Evolutionary conservation across 1,140 invertebrate genomes (phyloP).

Genomic region (Pachypeltis micranthus): DNA sequence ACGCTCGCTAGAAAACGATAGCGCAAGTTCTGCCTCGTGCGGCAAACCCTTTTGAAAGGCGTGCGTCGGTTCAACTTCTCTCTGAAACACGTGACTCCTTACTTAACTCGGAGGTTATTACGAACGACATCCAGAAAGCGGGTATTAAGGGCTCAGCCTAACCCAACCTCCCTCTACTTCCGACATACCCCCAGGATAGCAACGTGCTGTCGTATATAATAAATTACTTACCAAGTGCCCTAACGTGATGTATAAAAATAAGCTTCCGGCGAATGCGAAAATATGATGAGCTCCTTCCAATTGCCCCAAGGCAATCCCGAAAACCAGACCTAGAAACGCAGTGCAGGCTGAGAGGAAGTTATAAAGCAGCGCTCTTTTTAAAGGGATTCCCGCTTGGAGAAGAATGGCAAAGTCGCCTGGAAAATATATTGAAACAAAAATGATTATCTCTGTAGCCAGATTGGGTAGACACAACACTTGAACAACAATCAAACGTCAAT

Average conservation of each 20-base stretch:
- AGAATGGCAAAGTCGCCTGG: constrained; percentile 68
- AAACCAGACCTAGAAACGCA: constrained; percentile 59
- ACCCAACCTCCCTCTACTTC: not conserved
- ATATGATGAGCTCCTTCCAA: constrained; percentile 57
- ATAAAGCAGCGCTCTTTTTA: constrained; percentile 55
- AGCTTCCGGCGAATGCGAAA: constrained; percentile 65
- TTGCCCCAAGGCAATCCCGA: constrained; percentile 59
- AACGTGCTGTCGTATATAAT: not conserved
- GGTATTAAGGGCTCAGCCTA: not conserved
- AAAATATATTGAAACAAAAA: constrained; percentile 8
- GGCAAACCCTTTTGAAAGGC: not conserved
- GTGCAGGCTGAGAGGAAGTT: constrained; percentile 62
- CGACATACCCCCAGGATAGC: not conserved
- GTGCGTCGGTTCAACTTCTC: not conserved
- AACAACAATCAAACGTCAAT: no score
- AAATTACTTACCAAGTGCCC: constrained; percentile 53
- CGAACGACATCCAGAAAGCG: no score
- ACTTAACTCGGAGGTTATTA: not conserved
- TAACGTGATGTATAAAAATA: constrained; percentile 68
- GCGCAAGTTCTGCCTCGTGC: no score
- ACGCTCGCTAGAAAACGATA: no score
- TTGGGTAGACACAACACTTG: no score
- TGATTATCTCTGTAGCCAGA: no score
- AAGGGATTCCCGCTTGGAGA: constrained; percentile 58
- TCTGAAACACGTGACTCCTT: not conserved